phyloP scores from a whole-genome alignment of 2,113 vertebrate genomes.

The Anoplopoma fimbria region DNA sequence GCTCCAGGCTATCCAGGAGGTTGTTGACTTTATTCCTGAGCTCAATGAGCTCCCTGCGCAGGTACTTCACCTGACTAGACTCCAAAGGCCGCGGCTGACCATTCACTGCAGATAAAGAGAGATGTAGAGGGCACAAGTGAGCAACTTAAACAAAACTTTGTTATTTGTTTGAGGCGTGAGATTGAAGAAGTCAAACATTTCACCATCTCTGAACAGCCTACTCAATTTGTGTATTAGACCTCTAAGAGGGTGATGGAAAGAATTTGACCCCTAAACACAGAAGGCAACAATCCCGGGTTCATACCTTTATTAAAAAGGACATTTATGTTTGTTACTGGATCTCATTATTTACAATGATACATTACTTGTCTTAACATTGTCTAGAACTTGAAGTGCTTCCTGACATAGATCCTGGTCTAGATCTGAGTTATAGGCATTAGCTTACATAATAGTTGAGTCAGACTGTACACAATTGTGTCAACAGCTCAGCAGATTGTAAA shows the following conservation, averaged over 20 bases:
- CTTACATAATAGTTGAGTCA: slow-evolving; percentile 3
- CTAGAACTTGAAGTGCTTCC: background rate
- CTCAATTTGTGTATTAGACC: slow-evolving; percentile 3
- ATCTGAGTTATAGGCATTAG: background rate
- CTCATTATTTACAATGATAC: background rate
- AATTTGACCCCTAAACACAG: slow-evolving; percentile 7
- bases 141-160: background rate
- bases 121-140: background rate
- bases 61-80: slow-evolving; percentile 97
- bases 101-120: slow-evolving; percentile 88
- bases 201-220: background rate
- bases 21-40: slow-evolving; percentile 98
- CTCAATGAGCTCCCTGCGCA: slow-evolving; percentile 96
- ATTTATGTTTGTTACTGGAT: slow-evolving; percentile 1
- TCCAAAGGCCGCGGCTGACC: slow-evolving; percentile 97
- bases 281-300: background rate
- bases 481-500: slow-evolving; percentile 1
- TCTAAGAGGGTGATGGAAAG: slow-evolving; percentile 2
- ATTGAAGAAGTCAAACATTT: slow-evolving; percentile 15
- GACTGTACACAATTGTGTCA: slow-evolving; percentile 1
- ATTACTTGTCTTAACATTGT: background rate
- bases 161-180: background rate
- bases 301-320: slow-evolving; percentile 5
- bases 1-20: slow-evolving; percentile 95
- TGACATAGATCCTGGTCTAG: background rate